These are phyloP conservation scores for Zaprionus gabonicus DNA, from an alignment of 1,140 invertebrate species.

Conservation along the genomic window DNA sequence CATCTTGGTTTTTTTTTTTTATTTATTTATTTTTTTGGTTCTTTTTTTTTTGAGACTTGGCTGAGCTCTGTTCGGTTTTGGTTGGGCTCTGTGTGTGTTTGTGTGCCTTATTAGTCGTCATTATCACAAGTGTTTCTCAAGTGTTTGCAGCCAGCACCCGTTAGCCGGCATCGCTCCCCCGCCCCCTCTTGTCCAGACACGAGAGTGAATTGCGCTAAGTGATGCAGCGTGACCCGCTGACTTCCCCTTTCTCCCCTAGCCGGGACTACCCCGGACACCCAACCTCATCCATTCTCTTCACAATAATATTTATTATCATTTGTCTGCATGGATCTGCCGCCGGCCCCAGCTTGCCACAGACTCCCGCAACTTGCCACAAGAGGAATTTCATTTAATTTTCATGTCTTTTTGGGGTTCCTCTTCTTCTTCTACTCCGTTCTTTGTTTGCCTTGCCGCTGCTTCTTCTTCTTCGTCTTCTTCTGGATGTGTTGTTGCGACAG, in stretches of 20 bases:
- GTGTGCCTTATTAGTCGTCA: conserved; percentile 78
- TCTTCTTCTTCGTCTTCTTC: neutral
- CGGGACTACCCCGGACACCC: neutral
- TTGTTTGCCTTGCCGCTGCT: conserved; percentile 31
- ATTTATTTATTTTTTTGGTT: conserved; percentile 30
- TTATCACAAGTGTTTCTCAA: conserved; percentile 79
- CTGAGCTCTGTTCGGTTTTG: conserved; percentile 5
- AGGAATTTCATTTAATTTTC: conserved; percentile 47
- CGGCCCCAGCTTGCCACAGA: neutral
- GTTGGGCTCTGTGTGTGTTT: conserved; percentile 46
- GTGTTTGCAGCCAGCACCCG: conserved; percentile 42
- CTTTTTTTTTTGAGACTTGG: conserved; percentile 29
- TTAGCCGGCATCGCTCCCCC: neutral
- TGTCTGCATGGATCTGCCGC: conserved; percentile 39
- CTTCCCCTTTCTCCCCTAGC: conserved; percentile 3
- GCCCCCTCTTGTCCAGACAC: conserved; percentile 6
- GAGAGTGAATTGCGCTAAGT: conserved; percentile 45
- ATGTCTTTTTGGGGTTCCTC: conserved; percentile 11
- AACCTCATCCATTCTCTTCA: conserved; percentile 15
- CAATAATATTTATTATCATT: conserved; percentile 74
- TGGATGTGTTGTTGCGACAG: conserved; percentile 13
- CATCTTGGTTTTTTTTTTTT: conserved; percentile 17
- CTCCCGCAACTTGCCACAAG: conserved; percentile 32
- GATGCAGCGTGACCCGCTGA: conserved; percentile 41
- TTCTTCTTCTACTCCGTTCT: conserved; percentile 5